Conservation (phyloP, 2,113 vertebrate species). For the Heterochromis multidens region DNA sequence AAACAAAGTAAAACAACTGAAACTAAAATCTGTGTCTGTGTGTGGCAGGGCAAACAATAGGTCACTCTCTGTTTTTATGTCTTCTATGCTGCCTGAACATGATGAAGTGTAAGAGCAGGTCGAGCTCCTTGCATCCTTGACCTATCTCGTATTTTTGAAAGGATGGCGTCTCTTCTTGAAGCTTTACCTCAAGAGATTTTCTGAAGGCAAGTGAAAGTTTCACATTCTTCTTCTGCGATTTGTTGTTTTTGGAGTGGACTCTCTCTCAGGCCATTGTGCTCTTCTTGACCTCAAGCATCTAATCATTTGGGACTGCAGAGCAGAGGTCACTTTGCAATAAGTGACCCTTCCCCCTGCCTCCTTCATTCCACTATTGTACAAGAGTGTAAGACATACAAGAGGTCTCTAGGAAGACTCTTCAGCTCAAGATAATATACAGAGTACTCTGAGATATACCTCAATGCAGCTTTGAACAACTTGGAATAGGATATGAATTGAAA, state of each 20-base stretch:
- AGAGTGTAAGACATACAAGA: conserved; percentile 23
- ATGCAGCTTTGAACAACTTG: neutral
- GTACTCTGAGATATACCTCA: conserved; percentile 2
- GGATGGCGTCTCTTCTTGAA: neutral
- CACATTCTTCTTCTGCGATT: conserved; percentile 54
- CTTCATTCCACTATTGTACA: conserved; percentile 45
- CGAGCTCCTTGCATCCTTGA: conserved; percentile 17
- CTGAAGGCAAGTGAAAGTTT: conserved; percentile 43
- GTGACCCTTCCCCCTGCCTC: conserved; percentile 53
- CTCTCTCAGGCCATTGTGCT: conserved; percentile 60
- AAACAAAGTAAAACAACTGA: conserved; percentile 20
- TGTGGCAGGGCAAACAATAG: conserved; percentile 24
- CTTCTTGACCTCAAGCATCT: conserved; percentile 68
- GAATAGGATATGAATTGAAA: neutral
- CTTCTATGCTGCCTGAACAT: neutral
- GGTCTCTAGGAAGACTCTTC: conserved; percentile 32
- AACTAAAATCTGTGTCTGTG: neutral
- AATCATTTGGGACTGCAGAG: conserved; percentile 65
- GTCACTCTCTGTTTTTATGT: neutral
- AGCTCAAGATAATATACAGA: conserved; percentile 43
- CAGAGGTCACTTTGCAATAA: conserved; percentile 65
- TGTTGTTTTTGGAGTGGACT: conserved; percentile 64
- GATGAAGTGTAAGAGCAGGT: neutral
- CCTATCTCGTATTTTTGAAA: conserved; percentile 16
- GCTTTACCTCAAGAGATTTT: conserved; percentile 39